A percentile compares a stretch with the other conserved stretches of the same genome.
Conservation (phyloP, 1,140 invertebrate species). For the Brachionus rubens region DNA sequence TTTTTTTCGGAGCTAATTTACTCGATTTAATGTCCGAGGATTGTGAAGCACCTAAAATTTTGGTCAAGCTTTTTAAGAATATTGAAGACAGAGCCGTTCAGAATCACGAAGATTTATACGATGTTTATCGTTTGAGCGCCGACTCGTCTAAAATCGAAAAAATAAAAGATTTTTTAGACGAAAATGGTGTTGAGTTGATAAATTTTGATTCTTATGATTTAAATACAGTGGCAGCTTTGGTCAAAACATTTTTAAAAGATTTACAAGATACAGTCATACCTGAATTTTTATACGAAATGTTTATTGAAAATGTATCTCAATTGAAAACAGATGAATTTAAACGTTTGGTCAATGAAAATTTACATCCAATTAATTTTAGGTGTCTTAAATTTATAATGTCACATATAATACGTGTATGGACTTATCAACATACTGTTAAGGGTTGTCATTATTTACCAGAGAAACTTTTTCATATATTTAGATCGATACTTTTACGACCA, state of each 20-base stretch:
- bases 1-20: slow-evolving; percentile 28
- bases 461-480: slow-evolving; percentile 37
- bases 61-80: neutral
- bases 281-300: slow-evolving; percentile 24
- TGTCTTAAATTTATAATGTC: neutral
- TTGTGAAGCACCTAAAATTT: neutral
- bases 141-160: neutral
- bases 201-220: slow-evolving; percentile 30
- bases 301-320: neutral
- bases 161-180: slow-evolving; percentile 16
- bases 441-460: slow-evolving; percentile 41
- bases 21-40: slow-evolving; percentile 7
- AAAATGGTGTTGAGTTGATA: slow-evolving; percentile 27
- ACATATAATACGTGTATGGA: slow-evolving; percentile 26
- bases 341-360: neutral
- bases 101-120: slow-evolving; percentile 43
- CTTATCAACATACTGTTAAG: slow-evolving; percentile 6
- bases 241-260: slow-evolving; percentile 28
- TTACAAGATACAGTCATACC: slow-evolving; percentile 23
- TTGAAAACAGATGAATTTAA: slow-evolving; percentile 24
- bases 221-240: slow-evolving; percentile 31
- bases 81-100: slow-evolving; percentile 25
- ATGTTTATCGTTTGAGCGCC: slow-evolving; percentile 27
- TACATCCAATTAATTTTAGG: neutral
- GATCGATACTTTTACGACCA: slow-evolving; percentile 4